Evolutionary conservation across 92 coral and sea anemone species (phyloP), one percentile per base, ranked within the genome.

Genomic region (Diadumene lineata): DNA sequence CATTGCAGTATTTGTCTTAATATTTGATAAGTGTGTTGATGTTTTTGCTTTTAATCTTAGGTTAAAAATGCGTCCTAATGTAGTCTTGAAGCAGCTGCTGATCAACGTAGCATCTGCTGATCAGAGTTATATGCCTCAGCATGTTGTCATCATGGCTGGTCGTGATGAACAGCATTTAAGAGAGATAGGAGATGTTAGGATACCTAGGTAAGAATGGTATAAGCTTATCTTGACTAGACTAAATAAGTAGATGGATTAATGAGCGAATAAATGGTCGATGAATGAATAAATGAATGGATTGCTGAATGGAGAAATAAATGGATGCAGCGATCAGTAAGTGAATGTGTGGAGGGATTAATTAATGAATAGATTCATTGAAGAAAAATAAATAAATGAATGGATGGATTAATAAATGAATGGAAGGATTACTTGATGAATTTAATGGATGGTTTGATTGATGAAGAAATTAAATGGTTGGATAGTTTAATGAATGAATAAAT

Each of bases 41-140:
- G n/a, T 25, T 58, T 58, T 4, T 58, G 23, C 17, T 55, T 56
- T 56, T 38, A 25, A 33, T 30, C 31, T 60, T 80, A 94, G 98
- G 58, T 63, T 94, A 65, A 77, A 93, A 73, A 94, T 94, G 97
- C 88, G 98, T 28, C 97, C 97, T 26, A 94, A 94, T 86, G 98
- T 94, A 61, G 98, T 94, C 1, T 64, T 94, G 23, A 94, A 94
- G 69, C 97, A 92, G 89, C 78, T 94, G 69, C 92, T 97, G 72
- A 89, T 94, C 77, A 86, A 92, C 77, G 96, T 94, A 33, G 97
- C 97, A 4, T 92, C 98, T 1, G 93, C 98, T 48, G 98, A 92
- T 33, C 98, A 94, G 82, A 94, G 98, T 56, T 94, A 94, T 87
- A 94, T 94, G 98, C 98, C 98, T 2, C 98, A 94, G 24, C 98